Base-by-base conservation (phyloP, 2,888 invertebrate species). In the Hemithea aestivaria region DNA sequence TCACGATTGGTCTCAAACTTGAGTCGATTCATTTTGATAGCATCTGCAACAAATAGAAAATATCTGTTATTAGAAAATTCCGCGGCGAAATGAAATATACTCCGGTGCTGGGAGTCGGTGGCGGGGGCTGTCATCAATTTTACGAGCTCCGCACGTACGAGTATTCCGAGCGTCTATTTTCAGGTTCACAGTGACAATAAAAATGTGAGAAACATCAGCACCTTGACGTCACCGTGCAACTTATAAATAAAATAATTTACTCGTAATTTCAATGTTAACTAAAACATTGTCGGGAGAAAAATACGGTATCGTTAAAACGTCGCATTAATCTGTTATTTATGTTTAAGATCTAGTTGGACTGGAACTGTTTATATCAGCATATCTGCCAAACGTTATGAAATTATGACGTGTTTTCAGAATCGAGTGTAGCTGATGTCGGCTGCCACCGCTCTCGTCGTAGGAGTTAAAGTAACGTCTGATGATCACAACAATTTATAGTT, bases 1-100 rank as follows among this genome's bases (percentile, higher is more conserved):
- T 61, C 63, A n/a, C 52, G 63, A 62, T 76, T 73, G 74, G 73
- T 80, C 74, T 81, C 78, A 62, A 56, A 52, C 36, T 62, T 63
- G 53, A 61, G 65, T 64, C 68, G 62, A 48, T 54, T 64, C 62
- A 48, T 56, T 51, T 64, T 53, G 66, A 60, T 56, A 55, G 58
- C 56, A 67, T 72, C 84, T 85, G 82, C 6, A 84, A 85, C 66
- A 70, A 72, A 52, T 30, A 26, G 24, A 40, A 36, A 35, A 16
- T 6, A 16, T 7, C 8, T 10, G 34, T 20, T 24, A 24, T 31
- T 31, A 8, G 32, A 27, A 28, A 30, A 37, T 25, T 33, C 31
- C 10, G 32, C 27, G 20, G 31, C 36, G 28, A 38, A 42, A 25
- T 31, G 33, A 21, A 27, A 20, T 16, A 29, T n/a, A 10, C 39